Evolutionary conservation across 2,888 invertebrate species (phyloP).

Genomic region (Platycheirus albimanus): DNA sequence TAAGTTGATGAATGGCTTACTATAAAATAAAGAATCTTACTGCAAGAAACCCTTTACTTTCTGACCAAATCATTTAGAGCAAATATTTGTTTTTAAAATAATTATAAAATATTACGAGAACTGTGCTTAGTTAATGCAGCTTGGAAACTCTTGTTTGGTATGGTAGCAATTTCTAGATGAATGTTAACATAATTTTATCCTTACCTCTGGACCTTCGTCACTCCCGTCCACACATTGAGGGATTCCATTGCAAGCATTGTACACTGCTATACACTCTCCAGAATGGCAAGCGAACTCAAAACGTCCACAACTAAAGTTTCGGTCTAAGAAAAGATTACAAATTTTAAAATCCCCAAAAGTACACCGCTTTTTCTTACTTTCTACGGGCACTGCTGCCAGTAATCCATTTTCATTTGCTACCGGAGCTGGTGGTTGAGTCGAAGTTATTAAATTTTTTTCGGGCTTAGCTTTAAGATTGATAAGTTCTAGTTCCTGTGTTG

Average conservation of each 20-base stretch:
- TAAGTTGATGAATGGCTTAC: too few relatives aligned
- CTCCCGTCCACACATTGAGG: conserved; percentile 95
- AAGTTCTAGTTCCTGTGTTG: conserved; percentile 82
- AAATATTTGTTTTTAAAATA: too few relatives aligned
- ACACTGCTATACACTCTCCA: conserved; percentile 95
- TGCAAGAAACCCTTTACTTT: too few relatives aligned
- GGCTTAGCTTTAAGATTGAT: conserved; percentile 81
- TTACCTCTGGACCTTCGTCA: conserved; percentile 93
- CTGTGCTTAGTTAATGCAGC: too few relatives aligned
- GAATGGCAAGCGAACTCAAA: conserved; percentile 95
- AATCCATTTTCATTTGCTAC: conserved; percentile 32
- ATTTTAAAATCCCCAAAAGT: too few relatives aligned
- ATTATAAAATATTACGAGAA: too few relatives aligned
- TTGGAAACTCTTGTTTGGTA: too few relatives aligned
- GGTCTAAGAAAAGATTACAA: conserved; percentile 2
- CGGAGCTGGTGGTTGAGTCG: conserved; percentile 10
- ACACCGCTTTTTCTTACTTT: conserved; percentile 39
- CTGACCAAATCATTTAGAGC: too few relatives aligned
- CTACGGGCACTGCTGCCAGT: neutral
- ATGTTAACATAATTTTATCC: too few relatives aligned
- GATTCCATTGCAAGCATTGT: conserved; percentile 97
- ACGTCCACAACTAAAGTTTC: conserved; percentile 85
- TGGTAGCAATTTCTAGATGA: too few relatives aligned
- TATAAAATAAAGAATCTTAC: too few relatives aligned
- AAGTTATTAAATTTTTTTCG: conserved; percentile 74